phyloP scores from a whole-genome alignment of 2,888 invertebrate species.

The Sminthurides aquaticus region DNA sequence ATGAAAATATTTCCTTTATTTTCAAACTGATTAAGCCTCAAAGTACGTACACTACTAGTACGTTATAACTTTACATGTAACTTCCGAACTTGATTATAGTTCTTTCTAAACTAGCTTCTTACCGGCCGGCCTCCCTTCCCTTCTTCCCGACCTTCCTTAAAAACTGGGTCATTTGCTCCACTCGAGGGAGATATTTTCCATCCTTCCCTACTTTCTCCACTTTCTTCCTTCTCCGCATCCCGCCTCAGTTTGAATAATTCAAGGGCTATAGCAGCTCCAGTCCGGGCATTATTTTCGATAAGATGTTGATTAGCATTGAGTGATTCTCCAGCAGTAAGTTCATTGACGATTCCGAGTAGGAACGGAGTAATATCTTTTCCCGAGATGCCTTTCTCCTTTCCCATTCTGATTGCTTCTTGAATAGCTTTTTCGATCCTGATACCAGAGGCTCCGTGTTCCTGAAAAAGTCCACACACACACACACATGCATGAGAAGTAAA shows the following conservation, averaged over 20 bases:
- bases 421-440: slow-evolving; percentile 63
- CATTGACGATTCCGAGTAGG: slow-evolving; percentile 67
- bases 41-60: no score
- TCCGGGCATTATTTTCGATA: slow-evolving; percentile 83
- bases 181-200: no score
- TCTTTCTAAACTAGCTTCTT: no score
- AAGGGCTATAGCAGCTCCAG: slow-evolving; percentile 72
- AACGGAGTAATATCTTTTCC: slow-evolving; percentile 93
- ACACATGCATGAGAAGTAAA: neutral
- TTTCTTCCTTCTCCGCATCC: no score
- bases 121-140: neutral
- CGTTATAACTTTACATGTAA: no score
- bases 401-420: slow-evolving; percentile 58
- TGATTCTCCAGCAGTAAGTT: slow-evolving; percentile 74
- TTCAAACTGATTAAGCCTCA: no score
- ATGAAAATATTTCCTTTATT: no score
- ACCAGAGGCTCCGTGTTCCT: slow-evolving; percentile 47
- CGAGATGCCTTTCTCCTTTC: slow-evolving; percentile 54
- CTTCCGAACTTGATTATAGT: no score
- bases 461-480: slow-evolving; percentile 8
- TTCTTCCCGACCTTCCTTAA: no score
- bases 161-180: no score
- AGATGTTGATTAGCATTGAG: slow-evolving; percentile 71
- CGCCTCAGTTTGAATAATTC: slow-evolving; percentile 49
- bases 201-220: no score